These are phyloP conservation scores for Aleiodes testaceus DNA, from an alignment of 2,888 invertebrate genomes.

Conservation along the genomic window DNA sequence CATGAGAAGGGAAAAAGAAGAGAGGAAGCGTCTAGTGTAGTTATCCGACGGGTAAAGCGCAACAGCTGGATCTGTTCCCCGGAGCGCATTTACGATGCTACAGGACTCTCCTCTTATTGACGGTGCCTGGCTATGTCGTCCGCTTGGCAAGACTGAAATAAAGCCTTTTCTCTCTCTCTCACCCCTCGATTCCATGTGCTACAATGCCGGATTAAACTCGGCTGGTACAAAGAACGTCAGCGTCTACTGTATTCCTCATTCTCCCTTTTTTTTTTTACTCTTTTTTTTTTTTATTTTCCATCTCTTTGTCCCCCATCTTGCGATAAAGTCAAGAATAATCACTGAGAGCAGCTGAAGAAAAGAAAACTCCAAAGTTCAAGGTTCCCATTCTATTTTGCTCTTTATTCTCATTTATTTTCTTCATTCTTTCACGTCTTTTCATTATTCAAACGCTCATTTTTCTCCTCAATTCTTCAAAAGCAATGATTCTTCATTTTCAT, in stretches of 20 bases:
- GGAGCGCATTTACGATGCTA: slow-evolving; percentile 70
- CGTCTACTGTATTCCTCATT: slow-evolving; percentile 39
- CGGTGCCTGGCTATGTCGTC: slow-evolving; percentile 55
- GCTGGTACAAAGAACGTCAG: slow-evolving; percentile 63
- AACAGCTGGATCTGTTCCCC: slow-evolving; percentile 73
- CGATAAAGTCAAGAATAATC: slow-evolving; percentile 59
- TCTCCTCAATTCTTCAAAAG: background rate
- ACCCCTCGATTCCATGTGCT: slow-evolving; percentile 51
- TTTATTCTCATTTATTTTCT: slow-evolving; percentile 35
- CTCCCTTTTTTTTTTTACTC: slow-evolving; percentile 45
- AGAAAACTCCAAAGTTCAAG: slow-evolving; percentile 39
- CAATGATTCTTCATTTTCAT: background rate
- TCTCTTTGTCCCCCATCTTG: slow-evolving; percentile 44
- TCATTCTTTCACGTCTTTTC: slow-evolving; percentile 3
- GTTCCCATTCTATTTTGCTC: slow-evolving; percentile 31
- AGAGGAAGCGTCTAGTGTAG: slow-evolving; percentile 54
- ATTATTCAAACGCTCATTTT: background rate
- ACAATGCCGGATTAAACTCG: slow-evolving; percentile 67
- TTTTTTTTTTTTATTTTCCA: slow-evolving; percentile 36
- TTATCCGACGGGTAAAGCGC: slow-evolving; percentile 63
- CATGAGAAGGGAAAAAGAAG: too few species aligned
- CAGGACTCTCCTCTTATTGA: slow-evolving; percentile 72
- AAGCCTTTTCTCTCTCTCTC: slow-evolving; percentile 55
- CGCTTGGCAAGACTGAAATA: slow-evolving; percentile 64
- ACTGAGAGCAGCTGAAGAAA: slow-evolving; percentile 40